Evolutionary conservation across 2,113 vertebrate genomes (phyloP).

Genomic region (Meleagris gallopavo): DNA sequence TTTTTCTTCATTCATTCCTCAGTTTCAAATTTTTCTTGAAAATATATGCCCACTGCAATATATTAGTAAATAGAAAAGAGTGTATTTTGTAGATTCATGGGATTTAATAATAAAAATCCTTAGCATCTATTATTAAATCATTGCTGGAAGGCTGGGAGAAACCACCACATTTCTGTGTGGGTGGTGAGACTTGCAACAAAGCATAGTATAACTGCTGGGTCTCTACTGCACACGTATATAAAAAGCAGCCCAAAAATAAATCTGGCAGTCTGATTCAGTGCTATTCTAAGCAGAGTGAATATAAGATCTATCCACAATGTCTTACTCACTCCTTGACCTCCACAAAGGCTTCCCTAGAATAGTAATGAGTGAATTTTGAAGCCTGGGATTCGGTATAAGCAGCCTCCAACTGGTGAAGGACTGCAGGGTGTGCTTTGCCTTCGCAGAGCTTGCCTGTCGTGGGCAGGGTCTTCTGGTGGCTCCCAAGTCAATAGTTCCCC

Average conservation of each 20-base stretch:
- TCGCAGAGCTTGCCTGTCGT: rapidly evolving
- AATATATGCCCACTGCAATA: background rate
- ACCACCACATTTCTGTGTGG: slow-evolving; percentile 30
- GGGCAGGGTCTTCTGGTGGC: background rate
- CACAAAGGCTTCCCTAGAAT: slow-evolving; percentile 53
- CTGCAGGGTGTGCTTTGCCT: background rate
- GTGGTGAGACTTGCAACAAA: slow-evolving; percentile 66
- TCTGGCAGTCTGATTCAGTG: slow-evolving; percentile 50
- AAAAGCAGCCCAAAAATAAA: slow-evolving; percentile 66
- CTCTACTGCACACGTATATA: slow-evolving; percentile 46
- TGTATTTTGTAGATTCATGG: slow-evolving; percentile 45
- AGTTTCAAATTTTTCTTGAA: background rate
- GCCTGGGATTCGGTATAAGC: slow-evolving; percentile 24
- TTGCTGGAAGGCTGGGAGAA: slow-evolving; percentile 54
- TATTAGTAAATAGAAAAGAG: slow-evolving; percentile 31
- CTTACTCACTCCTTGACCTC: slow-evolving; percentile 66
- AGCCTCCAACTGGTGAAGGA: background rate
- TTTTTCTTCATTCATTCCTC: background rate
- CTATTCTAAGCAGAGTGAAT: slow-evolving; percentile 60
- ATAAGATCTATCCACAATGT: slow-evolving; percentile 26
- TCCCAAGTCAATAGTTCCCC: rapidly evolving
- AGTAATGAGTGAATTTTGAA: slow-evolving; percentile 28
- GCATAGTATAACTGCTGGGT: slow-evolving; percentile 57
- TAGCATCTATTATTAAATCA: slow-evolving; percentile 65
- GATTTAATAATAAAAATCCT: slow-evolving; percentile 21